These are phyloP conservation scores for Ormia ochracea DNA, from an alignment of 2,888 invertebrate genomes.

Conservation along the genomic window DNA sequence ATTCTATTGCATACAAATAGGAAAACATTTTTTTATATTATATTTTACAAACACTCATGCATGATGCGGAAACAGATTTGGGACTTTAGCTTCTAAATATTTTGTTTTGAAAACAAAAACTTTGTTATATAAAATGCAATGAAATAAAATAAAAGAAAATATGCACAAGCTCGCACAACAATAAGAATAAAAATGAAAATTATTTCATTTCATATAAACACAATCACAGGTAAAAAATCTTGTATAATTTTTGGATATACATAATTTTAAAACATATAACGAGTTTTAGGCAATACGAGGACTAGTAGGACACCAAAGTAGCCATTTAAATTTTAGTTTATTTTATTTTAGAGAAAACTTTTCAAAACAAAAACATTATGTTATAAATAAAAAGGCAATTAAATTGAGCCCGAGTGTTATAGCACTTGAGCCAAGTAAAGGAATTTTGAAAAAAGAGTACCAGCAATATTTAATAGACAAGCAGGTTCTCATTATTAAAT, in stretches of 20 bases:
- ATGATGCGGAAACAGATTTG: slow-evolving; percentile 45
- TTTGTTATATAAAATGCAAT: neutral
- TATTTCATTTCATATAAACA: slow-evolving; percentile 27
- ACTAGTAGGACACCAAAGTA: neutral
- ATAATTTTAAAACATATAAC: slow-evolving; percentile 21
- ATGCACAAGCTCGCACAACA: no score
- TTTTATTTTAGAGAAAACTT: neutral
- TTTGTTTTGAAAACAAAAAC: slow-evolving; percentile 46
- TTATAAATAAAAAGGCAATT: neutral
- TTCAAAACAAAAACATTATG: no score
- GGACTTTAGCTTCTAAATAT: slow-evolving; percentile 52
- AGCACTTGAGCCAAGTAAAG: no score
- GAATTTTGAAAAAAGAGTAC: no score
- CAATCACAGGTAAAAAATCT: slow-evolving; percentile 28
- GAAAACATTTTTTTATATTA: neutral
- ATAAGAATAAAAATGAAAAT: slow-evolving; percentile 30
- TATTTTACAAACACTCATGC: slow-evolving; percentile 11
- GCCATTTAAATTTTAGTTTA: neutral
- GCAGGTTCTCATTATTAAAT: no score
- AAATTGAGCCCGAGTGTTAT: neutral
- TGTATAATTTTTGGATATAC: slow-evolving; percentile 15
- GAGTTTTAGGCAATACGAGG: neutral
- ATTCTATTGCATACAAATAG: slow-evolving; percentile 19
- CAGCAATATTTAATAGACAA: no score
- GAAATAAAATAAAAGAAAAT: no score